These are phyloP conservation scores for Patella vulgata DNA, from an alignment of 1,140 invertebrate genomes.

Conservation along the genomic window DNA sequence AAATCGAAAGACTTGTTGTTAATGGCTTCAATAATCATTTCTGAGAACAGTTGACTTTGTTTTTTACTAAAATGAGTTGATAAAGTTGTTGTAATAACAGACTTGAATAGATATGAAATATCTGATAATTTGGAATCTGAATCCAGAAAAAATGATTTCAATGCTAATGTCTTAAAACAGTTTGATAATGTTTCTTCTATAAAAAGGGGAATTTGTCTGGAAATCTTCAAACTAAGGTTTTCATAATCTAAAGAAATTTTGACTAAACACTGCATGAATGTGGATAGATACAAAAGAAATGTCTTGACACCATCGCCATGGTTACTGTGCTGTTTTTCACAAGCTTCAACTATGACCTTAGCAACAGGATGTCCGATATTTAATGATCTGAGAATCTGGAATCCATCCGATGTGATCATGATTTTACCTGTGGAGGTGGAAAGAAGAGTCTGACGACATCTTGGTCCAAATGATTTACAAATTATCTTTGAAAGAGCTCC, in stretches of 20 bases:
- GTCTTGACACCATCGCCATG: slow-evolving; percentile 44
- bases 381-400: slow-evolving; percentile 35
- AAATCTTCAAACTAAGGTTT: not conserved
- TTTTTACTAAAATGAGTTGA: not conserved
- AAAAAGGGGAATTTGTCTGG: not conserved
- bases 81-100: not conserved
- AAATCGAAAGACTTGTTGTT: no score
- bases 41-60: not conserved
- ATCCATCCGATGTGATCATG: slow-evolving; percentile 40
- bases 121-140: no score
- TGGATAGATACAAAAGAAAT: slow-evolving; percentile 41
- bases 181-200: not conserved
- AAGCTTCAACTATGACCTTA: slow-evolving; percentile 27
- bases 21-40: no score
- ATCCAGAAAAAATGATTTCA: not conserved
- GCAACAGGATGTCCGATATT: slow-evolving; percentile 40
- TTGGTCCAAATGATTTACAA: slow-evolving; percentile 36
- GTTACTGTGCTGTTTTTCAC: slow-evolving; percentile 11
- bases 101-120: not conserved
- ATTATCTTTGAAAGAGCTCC: slow-evolving; percentile 14
- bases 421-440: slow-evolving; percentile 33
- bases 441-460: slow-evolving; percentile 25
- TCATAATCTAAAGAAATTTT: not conserved
- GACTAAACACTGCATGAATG: slow-evolving; percentile 25
- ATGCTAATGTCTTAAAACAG: not conserved